Evolutionary conservation across 1,140 invertebrate species (phyloP), one percentile per base, ranked within the genome.

Genomic region (Pseudomyrmex pallidus): DNA sequence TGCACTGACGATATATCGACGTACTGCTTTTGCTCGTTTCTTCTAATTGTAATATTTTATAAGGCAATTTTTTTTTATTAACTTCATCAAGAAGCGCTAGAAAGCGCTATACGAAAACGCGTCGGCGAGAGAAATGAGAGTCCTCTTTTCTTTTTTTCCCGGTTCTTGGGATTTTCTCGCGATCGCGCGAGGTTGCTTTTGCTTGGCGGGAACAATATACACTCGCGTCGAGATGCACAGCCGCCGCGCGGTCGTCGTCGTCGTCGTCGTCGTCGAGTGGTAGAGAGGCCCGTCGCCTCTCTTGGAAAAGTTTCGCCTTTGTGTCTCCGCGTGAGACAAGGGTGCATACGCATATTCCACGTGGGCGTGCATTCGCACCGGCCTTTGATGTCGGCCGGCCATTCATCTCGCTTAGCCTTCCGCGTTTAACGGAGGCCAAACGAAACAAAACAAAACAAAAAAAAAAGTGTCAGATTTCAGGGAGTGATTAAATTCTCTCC

Each of bases 341-440:
- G 52, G 44, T 12, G 61, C 44, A 52, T 8, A 7, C 70, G 35
- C 35, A 64, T 20, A 44, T 20, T 63, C 17, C 59, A 64, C 22
- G 46, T 77, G 17, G 9, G 25, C 10, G 35, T 35, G 13, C 15
- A 8, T 68, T 78, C 15, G n/a, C 10, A 7, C 35, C 35, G 44
- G 12, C 44, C 66, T 80, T 80, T 80, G 66, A 80, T 68, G 64
- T 80, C 76, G n/a, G 46, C 13, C 64, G 35, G n/a, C 64, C 12
- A 70, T 57, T 78, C 76, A 68, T 76, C 22, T 63, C 46, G 22
- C 57, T 70, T 44, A 54, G 35, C 52, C 15, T 78, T 78, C 35
- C 64, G 64, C 15, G 15, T 78, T 78, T 78, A 78, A 78, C 35
- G 5, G 7, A 4, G 17, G 12, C 1, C 25, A 22, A 74, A 67